Conservation (phyloP, 2,797 vertebrate species). For the Peromyscus melanophrys region DNA sequence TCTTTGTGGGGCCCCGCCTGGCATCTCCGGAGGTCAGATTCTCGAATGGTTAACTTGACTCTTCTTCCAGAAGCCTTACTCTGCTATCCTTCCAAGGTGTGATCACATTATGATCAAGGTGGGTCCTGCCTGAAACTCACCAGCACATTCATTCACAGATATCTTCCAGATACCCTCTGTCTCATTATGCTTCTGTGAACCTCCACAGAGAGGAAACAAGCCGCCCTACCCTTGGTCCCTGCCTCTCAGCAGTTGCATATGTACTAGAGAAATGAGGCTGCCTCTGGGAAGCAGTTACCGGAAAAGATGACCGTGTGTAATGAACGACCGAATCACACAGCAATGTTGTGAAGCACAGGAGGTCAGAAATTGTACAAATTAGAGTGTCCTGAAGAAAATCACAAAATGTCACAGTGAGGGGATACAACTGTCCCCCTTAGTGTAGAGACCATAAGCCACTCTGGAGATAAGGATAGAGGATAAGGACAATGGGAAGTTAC, state of each 20-base stretch:
- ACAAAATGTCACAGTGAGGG: not conserved
- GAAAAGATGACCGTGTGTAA: not conserved
- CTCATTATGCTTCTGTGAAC: not conserved
- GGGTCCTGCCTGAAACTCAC: not conserved
- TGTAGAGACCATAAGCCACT: not conserved
- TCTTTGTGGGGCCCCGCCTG: not conserved
- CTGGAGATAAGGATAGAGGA: not conserved
- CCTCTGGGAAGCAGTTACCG: not conserved
- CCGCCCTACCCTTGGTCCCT: not conserved
- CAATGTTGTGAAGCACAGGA: not conserved
- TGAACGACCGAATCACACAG: not conserved
- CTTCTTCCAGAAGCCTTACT: not conserved
- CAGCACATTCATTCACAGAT: not conserved
- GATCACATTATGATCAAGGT: not conserved
- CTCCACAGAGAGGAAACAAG: not conserved
- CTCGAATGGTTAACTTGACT: not conserved
- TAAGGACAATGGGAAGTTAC: not conserved
- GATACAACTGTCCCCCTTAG: not conserved
- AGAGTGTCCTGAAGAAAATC: not conserved
- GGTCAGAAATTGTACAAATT: not conserved
- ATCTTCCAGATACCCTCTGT: not conserved
- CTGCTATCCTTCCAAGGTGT: not conserved
- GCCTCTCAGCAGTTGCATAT: not conserved
- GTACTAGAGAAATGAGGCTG: slow-evolving; percentile 33
- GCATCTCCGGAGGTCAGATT: not conserved